Evolutionary conservation across 2,888 invertebrate genomes (phyloP).

Genomic region (Agrotis ipsilon): DNA sequence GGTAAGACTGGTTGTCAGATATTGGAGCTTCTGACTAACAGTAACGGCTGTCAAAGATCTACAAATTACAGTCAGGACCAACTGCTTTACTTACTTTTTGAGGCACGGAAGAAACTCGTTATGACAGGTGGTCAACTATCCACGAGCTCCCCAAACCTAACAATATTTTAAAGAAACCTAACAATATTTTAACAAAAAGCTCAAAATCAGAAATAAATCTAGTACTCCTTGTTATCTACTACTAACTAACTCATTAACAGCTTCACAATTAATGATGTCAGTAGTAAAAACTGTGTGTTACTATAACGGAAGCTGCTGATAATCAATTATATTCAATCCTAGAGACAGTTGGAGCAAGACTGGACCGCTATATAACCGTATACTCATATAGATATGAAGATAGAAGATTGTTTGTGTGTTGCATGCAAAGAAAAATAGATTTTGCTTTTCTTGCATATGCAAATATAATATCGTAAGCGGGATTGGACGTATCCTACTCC

Average conservation of each 20-base stretch:
- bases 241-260: constrained; percentile 19
- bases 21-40: no score
- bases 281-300: constrained; percentile 45
- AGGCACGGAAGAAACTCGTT: no score
- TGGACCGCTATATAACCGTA: constrained; percentile 67
- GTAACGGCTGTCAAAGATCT: no score
- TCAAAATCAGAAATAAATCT: neutral
- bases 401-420: constrained; percentile 38
- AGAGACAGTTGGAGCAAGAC: constrained; percentile 65
- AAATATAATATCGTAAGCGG: no score
- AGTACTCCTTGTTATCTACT: neutral
- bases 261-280: constrained; percentile 41
- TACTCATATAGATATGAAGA: constrained; percentile 19
- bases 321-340: constrained; percentile 60
- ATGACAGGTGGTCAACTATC: no score
- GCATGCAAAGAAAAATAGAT: neutral
- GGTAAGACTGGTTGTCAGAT: no score
- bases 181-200: neutral
- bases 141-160: no score
- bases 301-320: constrained; percentile 53
- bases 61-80: no score
- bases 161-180: no score
- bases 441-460: neutral
- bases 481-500: no score
- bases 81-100: no score